Evolutionary conservation across 2,113 vertebrate genomes (phyloP).

Genomic region (Gnathochromis pfefferi): DNA sequence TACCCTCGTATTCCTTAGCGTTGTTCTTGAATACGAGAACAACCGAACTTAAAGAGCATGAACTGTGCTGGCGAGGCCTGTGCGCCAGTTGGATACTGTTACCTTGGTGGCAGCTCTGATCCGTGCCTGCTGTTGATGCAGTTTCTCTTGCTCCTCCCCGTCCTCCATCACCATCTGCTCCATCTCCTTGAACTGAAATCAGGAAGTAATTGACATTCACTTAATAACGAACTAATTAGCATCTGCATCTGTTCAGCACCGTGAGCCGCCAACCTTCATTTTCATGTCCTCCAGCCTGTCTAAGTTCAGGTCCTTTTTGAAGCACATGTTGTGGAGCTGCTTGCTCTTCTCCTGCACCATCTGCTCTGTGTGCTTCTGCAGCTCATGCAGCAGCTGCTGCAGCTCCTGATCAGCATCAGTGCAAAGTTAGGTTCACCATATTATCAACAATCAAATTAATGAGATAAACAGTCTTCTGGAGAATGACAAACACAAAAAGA

Average conservation of each 20-base stretch:
- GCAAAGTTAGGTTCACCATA: neutral
- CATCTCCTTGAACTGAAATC: slow-evolving; percentile 32
- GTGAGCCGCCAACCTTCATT: slow-evolving; percentile 16
- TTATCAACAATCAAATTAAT: neutral
- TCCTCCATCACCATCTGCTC: slow-evolving; percentile 48
- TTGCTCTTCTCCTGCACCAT: slow-evolving; percentile 28
- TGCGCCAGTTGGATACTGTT: neutral
- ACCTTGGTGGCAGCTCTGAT: slow-evolving; percentile 35
- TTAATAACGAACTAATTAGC: neutral
- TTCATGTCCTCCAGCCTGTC: slow-evolving; percentile 35
- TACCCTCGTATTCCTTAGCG: neutral
- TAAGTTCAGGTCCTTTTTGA: slow-evolving; percentile 5
- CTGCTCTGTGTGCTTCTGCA: neutral
- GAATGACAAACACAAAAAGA: neutral
- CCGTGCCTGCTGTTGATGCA: neutral
- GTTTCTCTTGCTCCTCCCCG: slow-evolving; percentile 31
- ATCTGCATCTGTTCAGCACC: neutral
- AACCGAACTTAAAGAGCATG: neutral
- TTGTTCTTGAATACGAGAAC: neutral
- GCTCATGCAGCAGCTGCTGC: neutral
- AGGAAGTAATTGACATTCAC: neutral
- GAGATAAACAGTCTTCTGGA: neutral
- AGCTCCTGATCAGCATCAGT: slow-evolving; percentile 1
- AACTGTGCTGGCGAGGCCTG: neutral
- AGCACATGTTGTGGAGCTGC: neutral